A percentile compares a stretch with the other conserved stretches of the same genome.
phyloP scores from a whole-genome alignment of 2,888 invertebrate genomes.

The Monochamus alternatus region DNA sequence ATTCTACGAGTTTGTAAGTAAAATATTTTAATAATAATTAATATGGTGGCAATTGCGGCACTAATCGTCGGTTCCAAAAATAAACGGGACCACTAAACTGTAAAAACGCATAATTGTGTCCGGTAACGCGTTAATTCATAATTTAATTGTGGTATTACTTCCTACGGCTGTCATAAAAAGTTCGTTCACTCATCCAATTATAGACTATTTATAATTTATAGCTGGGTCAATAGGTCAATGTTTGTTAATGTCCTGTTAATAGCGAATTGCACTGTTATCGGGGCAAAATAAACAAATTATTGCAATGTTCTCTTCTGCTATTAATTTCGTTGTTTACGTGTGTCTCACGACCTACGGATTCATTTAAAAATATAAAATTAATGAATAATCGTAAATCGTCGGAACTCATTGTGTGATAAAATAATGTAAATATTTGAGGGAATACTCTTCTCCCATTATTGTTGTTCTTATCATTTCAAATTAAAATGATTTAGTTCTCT shows the following conservation, averaged over 20 bases:
- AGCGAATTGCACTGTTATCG: slow-evolving; percentile 20
- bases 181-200: slow-evolving; percentile 14
- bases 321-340: neutral
- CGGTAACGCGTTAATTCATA: neutral
- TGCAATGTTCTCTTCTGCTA: neutral
- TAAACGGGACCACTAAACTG: slow-evolving; percentile 8
- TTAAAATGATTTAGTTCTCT: too few species aligned
- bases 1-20: too few species aligned
- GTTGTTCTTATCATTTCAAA: too few species aligned
- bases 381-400: too few species aligned
- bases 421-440: too few species aligned
- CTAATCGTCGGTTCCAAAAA: slow-evolving; percentile 8
- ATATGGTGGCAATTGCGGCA: neutral
- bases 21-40: too few species aligned
- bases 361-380: too few species aligned
- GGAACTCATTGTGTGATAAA: too few species aligned
- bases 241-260: slow-evolving; percentile 1
- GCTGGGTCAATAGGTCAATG: slow-evolving; percentile 19
- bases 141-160: slow-evolving; percentile 9
- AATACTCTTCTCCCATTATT: too few species aligned
- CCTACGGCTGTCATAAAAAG: neutral
- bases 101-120: slow-evolving; percentile 15
- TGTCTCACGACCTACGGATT: too few species aligned
- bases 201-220: slow-evolving; percentile 5
- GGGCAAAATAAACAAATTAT: slow-evolving; percentile 5